Conservation (phyloP, 2,113 vertebrate genomes). For the Pogona vitticeps region DNA sequence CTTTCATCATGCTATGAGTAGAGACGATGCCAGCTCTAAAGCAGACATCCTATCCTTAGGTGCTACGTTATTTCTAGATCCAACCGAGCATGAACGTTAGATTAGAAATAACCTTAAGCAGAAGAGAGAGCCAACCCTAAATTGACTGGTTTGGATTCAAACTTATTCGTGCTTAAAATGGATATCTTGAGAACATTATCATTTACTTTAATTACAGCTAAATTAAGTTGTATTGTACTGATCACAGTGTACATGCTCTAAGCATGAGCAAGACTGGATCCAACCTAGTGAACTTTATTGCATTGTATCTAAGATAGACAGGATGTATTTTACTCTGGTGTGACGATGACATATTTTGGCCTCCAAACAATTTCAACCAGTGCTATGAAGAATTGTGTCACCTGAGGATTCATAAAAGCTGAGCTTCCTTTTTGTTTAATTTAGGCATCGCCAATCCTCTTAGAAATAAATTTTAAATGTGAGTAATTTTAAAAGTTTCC, state of each 20-base stretch:
- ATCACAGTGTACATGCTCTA: background rate
- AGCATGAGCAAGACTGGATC: background rate
- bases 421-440: background rate
- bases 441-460: background rate
- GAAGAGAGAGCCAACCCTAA: background rate
- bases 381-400: background rate
- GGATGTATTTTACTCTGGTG: background rate
- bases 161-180: background rate
- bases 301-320: background rate
- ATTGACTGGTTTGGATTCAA: background rate
- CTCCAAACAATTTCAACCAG: background rate
- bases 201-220: background rate
- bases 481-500: background rate
- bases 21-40: background rate
- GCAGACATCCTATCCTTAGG: background rate
- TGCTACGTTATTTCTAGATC: background rate
- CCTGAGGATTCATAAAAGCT: background rate
- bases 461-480: too few relatives aligned
- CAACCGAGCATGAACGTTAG: background rate
- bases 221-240: background rate
- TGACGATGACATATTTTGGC: too few relatives aligned
- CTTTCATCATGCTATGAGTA: background rate
- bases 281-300: background rate
- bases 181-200: background rate
- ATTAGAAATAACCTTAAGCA: background rate